phyloP scores from a whole-genome alignment of 1,140 invertebrate species.

The Drosophila busckii region DNA sequence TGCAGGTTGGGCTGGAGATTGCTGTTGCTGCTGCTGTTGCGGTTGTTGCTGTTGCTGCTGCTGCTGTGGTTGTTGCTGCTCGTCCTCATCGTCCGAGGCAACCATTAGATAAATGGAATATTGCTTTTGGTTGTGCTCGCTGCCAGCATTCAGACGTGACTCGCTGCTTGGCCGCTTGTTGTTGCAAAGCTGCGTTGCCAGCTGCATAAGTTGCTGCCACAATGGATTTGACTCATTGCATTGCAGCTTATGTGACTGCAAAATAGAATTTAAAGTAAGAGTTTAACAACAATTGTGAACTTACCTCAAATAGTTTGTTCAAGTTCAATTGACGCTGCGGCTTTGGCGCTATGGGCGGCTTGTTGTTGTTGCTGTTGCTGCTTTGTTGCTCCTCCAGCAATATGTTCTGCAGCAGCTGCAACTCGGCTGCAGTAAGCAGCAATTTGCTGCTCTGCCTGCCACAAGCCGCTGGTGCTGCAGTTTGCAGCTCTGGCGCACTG shows the following conservation, averaged over 20 bases:
- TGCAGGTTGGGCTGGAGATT: no score
- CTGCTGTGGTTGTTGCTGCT: neutral
- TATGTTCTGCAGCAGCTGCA: neutral
- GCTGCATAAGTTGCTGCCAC: constrained; percentile 31
- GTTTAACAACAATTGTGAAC: no score
- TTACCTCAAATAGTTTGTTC: constrained; percentile 21
- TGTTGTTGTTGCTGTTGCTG: neutral
- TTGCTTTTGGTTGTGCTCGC: constrained; percentile 19
- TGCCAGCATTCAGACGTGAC: constrained; percentile 12
- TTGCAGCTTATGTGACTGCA: constrained; percentile 17
- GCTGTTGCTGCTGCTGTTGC: no score
- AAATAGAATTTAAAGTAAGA: no score
- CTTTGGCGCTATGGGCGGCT: neutral
- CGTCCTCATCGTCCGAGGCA: constrained; percentile 37
- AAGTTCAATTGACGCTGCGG: constrained; percentile 19
- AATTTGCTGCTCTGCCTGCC: neutral
- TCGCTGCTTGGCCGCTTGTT: neutral
- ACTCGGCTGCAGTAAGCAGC: neutral
- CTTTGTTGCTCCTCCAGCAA: neutral
- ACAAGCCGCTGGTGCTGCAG: neutral
- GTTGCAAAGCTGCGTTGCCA: constrained; percentile 30
- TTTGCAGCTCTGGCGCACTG: neutral
- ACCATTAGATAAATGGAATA: constrained; percentile 47
- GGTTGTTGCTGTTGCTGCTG: neutral
- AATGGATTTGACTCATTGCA: constrained; percentile 10